Evolutionary conservation across 2,797 vertebrate genomes (phyloP), one percentile per base, ranked within the genome.

Genomic region (Microctenopoma steveboyesi): DNA sequence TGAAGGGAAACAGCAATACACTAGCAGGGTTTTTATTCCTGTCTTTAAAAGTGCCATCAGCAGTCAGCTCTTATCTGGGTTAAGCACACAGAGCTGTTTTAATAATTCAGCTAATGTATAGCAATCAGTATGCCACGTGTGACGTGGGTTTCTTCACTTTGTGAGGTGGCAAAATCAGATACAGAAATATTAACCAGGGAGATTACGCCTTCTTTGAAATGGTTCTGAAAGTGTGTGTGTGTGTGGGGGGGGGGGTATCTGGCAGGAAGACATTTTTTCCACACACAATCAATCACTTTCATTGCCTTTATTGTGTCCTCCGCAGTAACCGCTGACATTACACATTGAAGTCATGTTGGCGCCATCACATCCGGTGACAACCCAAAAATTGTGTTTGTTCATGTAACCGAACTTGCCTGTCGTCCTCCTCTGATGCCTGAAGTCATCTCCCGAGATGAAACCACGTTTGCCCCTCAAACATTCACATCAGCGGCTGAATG

Each of bases 401-500:
- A 7, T 71, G 55, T 86, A 79, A 89, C 82, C 84, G 78, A 79
- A 86, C 75, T 60, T 69, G 57, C 76, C 82, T 65, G 72, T 72
- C 54, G n/a, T 47, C 46, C 35, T 72, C 67, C 66, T 62, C 22
- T 18, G 58, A 82, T 50, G 71, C 63, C 66, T 46, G 39, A 14
- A 57, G 78, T 81, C 64, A 50, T 86, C 74, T 79, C 63, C 46
- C 7, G 69, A 79, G 74, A 86, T 62, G 67, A 76, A 86, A 68
- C 18, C 66, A 33, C 37, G 27, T 79, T 81, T 79, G 76, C 74
- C 78, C 82, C 90, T 85, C 70, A 79, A 51, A 85, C 74, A 76
- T 90, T 88, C 81, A 77, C 71, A 77, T 81, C 74, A 65, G 51
- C 61, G 74, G 70, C 64, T 75, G 69, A 85, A 82, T 70, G 72